Conservation (phyloP, 2,888 invertebrate species). For the Mycalesis mineus region DNA sequence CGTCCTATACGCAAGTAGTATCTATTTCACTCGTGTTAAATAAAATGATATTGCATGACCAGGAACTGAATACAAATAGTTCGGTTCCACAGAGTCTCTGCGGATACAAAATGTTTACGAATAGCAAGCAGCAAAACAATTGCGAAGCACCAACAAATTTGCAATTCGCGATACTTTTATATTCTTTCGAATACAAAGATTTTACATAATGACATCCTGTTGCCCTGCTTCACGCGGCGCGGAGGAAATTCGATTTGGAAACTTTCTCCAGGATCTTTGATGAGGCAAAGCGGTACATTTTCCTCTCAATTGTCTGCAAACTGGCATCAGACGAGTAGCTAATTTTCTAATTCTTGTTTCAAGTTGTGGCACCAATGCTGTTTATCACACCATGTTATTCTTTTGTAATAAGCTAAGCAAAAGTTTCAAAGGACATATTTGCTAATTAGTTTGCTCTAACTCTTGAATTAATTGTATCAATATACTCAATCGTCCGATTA, state of each 20-base stretch:
- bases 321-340: slow-evolving; percentile 26
- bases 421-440: no score
- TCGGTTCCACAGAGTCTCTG: no score
- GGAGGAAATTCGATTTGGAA: slow-evolving; percentile 50
- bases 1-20: no score
- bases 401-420: no score
- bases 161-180: slow-evolving; percentile 25
- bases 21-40: no score
- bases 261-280: slow-evolving; percentile 48
- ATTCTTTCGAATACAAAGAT: slow-evolving; percentile 25
- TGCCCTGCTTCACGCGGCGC: slow-evolving; percentile 39
- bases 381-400: slow-evolving; percentile 3
- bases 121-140: slow-evolving; percentile 2
- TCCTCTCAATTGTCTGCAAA: slow-evolving; percentile 38
- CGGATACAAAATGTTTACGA: slow-evolving; percentile 1
- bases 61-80: no score
- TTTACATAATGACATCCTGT: slow-evolving; percentile 31
- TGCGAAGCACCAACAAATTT: slow-evolving; percentile 11
- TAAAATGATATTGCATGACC: no score
- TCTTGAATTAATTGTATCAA: no score
- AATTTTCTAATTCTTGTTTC: slow-evolving; percentile 17
- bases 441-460: no score
- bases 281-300: slow-evolving; percentile 51
- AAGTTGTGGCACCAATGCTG: slow-evolving; percentile 20
- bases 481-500: no score